These are phyloP conservation scores for Omphaloscelis lunosa DNA, from an alignment of 2,888 invertebrate genomes.

Conservation along the genomic window DNA sequence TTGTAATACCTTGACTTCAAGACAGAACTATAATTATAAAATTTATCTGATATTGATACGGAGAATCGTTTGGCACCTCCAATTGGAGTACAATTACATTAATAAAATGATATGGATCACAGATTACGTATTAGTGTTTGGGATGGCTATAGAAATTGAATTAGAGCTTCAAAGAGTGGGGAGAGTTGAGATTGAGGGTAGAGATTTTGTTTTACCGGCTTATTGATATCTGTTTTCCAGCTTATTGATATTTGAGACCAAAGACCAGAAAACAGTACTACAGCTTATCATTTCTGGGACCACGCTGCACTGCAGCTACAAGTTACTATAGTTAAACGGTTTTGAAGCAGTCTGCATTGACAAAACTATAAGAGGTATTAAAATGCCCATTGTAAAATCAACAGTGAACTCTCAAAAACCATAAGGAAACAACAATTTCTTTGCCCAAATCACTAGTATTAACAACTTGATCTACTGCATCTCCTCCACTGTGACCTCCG, in stretches of 20 bases:
- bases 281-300: not conserved
- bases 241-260: not conserved
- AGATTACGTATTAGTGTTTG: not conserved
- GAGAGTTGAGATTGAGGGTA: too few species aligned
- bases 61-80: not conserved
- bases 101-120: conserved; percentile 42
- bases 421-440: not conserved
- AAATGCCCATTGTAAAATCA: not conserved
- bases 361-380: not conserved
- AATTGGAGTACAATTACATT: conserved; percentile 32
- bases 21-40: conserved; percentile 39
- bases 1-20: conserved; percentile 3
- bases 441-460: not conserved
- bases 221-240: not conserved
- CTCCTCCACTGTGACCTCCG: conserved; percentile 46
- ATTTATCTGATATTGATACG: conserved; percentile 30
- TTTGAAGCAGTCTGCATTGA: not conserved
- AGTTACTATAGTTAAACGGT: not conserved
- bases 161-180: not conserved
- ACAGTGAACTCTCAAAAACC: not conserved
- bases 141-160: conserved; percentile 4
- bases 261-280: not conserved
- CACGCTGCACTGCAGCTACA: not conserved
- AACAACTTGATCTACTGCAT: conserved; percentile 54
- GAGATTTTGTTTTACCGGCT: not conserved